These are phyloP conservation scores for Ciona savignyi DNA, from an alignment of 23 tunicate genomes.

Conservation along the genomic window DNA sequence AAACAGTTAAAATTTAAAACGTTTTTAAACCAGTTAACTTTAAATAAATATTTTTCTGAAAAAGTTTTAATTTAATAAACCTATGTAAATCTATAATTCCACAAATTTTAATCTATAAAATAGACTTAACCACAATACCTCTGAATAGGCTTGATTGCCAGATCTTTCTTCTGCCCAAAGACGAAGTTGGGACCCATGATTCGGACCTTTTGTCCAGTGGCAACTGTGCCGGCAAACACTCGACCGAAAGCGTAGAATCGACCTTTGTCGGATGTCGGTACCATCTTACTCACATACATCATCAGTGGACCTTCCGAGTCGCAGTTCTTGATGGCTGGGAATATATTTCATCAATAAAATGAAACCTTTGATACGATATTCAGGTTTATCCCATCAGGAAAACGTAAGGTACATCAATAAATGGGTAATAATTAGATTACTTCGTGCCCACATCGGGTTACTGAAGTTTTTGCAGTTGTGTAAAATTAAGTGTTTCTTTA, in stretches of 20 bases:
- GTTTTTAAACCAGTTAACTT: no score
- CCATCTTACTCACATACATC: constrained; percentile 99
- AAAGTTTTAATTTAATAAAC: no score
- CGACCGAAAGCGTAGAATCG: constrained; percentile 99
- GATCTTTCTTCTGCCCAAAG: constrained; percentile 91
- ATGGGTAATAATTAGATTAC: neutral
- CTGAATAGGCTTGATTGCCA: constrained; percentile 88
- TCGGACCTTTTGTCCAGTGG: constrained; percentile 96
- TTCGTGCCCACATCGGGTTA: no score
- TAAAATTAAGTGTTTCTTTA: neutral
- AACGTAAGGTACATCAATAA: neutral
- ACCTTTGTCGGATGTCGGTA: constrained; percentile 96
- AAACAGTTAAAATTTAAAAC: no score
- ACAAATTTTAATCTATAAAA: no score
- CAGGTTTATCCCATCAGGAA: neutral
- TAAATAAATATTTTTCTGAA: no score
- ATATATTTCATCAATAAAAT: neutral
- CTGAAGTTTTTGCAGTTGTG: no score
- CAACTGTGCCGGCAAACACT: constrained; percentile 90
- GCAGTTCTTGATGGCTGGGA: constrained; percentile 71
- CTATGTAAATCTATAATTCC: no score
- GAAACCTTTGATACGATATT: neutral
- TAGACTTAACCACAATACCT: constrained; percentile 33
- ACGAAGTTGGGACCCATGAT: constrained; percentile 94
- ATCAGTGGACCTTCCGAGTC: constrained; percentile 84